Base-by-base conservation (phyloP, 2,888 invertebrate species). In the Cataglyphis cursor region DNA sequence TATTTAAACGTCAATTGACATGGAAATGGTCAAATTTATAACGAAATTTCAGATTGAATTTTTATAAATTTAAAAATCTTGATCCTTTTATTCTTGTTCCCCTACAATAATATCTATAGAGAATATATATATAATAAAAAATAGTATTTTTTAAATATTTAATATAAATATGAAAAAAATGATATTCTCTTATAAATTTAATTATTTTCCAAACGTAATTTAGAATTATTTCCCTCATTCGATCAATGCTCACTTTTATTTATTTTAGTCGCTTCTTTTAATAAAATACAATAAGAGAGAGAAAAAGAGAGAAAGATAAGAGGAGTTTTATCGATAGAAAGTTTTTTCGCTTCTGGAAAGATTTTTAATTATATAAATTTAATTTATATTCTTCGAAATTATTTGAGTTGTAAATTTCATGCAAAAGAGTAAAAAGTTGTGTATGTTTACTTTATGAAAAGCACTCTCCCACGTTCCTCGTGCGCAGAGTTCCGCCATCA, bases 381-480 rank as follows among this genome's bases (percentile, higher is more conserved):
- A 59, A 73, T 59, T 61, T 41, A 73, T 59, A 28, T 24, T 44
- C 12, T 8, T 18, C 28, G 24, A 28, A 73, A 61, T 73, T 24
- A 72, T 57, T 73, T 73, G 59, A 8, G 1, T 41, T 73, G 73
- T 41, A 73, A 73, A 73, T 73, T 41, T 59, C 3, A 41, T 41
- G 61, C 28, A 41, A 24, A 73, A 73, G 61, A 59, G 28, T 59
- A 59, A 73, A 73, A 59, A 41, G 41, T 41, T 73, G 73, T 72
- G 10, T 57, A 57, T 3, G 21, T 73, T 61, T 73, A 59, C 15
- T 24, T 24, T 8, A 41, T 12, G 41, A 59, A 41, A 41, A 28
- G 38, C 38, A 41, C 41, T 41, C 8, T 73, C 9, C 38, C 61
- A 28, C 24, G 57, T 8, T 51, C n/a, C 8, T 21, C 21, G 21